Base-by-base conservation (phyloP, 2,888 invertebrate genomes). In the Criorhina ranunculi region DNA sequence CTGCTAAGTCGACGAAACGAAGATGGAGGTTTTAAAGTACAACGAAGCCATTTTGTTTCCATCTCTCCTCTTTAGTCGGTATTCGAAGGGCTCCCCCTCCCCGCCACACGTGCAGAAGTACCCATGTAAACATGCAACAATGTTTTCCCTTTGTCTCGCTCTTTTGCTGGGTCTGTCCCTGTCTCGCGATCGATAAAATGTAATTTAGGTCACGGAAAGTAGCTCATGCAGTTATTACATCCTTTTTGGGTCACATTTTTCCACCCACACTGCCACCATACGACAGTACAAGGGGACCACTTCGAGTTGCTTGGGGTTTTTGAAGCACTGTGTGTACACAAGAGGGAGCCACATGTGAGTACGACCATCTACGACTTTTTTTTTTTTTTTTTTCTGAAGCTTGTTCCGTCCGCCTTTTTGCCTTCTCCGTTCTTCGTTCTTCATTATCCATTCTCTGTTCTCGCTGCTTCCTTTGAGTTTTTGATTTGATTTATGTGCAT, bases 181-280 rank as follows among this genome's bases (percentile, higher is more conserved):
- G 67, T 44, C 29, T 42, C 1, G 8, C 51, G 85, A 85, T 85
- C 85, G 80, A 85, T 85, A 70, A 66, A 85, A 85, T 55, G 80
- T 85, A 85, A 85, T 80, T 85, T 80, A 76, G 85, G 85, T 85
- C 85, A 85, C 80, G 12, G 69, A 85, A 85, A 85, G 80, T 85
- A 85, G 85, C 80, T 75, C 85, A 85, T 85, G 75, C 80, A 80
- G 80, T 80, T 80, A 85, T 80, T 80, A 85, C 70, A 59, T 85
- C 53, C 69, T 60, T 85, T 76, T 59, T 80, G 66, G 49, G 80
- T 76, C 70, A 75, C 79, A 69, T 75, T 85, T 51, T 46, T 33
- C 53, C 19, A 49, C 53, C 62, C 31, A 29, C 17, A 24, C 15
- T 29, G 8, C 37, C 66, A 12, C n/a, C 5, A 5, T 6, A 15